These are phyloP conservation scores for Tympanoctomys barrerae DNA, from an alignment of 2,797 vertebrate genomes.

Conservation along the genomic window DNA sequence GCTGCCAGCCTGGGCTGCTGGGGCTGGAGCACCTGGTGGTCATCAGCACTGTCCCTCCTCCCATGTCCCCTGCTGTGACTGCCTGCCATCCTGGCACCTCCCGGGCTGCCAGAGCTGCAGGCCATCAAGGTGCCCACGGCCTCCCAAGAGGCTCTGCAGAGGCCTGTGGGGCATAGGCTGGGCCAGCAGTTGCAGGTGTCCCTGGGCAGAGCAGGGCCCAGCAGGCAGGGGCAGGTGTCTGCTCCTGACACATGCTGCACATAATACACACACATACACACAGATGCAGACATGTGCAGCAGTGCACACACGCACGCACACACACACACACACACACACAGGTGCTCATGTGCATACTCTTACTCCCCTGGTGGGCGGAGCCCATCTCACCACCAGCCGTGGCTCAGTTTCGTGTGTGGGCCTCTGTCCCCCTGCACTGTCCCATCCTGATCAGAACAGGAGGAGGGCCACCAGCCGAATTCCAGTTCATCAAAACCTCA, in stretches of 20 bases:
- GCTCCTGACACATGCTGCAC: fast-evolving
- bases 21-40: background rate
- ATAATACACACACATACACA: background rate
- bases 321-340: background rate
- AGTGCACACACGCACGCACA: fast-evolving
- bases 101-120: background rate
- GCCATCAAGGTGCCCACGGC: background rate
- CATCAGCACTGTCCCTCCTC: no score
- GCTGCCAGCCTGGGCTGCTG: background rate
- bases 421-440: background rate
- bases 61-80: background rate
- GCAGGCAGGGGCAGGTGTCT: background rate
- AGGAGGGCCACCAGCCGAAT: background rate
- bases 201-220: background rate
- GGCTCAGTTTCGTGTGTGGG: fast-evolving
- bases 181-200: background rate
- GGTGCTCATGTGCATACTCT: fast-evolving
- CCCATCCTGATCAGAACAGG: background rate
- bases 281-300: background rate
- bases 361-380: no score
- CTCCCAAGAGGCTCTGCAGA: no score
- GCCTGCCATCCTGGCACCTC: background rate
- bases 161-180: background rate
- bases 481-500: background rate
- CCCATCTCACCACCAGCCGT: fast-evolving